Evolutionary conservation across 2,888 invertebrate genomes (phyloP), one percentile per base, ranked within the genome.

Genomic region (Drosophila helvetica): DNA sequence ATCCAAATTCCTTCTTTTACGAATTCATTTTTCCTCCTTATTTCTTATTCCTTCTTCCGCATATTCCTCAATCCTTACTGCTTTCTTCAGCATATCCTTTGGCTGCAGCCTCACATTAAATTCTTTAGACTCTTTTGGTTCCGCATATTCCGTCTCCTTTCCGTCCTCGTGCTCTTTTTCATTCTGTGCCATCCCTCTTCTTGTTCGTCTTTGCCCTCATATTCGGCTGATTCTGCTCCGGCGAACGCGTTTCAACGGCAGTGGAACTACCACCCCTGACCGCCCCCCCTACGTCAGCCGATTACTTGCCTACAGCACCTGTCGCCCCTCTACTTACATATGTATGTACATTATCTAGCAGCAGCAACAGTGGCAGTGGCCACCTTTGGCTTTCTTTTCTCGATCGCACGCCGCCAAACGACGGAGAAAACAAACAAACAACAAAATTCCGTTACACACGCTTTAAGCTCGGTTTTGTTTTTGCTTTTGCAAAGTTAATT

Each of bases 401-500:
- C 63, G 38, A n/a, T 38, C 38, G 38, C 38, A 12, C 38, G 15
- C 38, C 38, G 43, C 51, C 52, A 52, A 53, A 59, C 38, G 38
- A 38, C 22, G 61, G 58, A 68, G 71, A 71, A 71, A 71, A 64
- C 56, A 71, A 70, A 70, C 48, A 67, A 22, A 58, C 48, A 71
- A 54, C 51, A 60, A 68, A 47, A 60, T 65, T 30, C 70, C 70
- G 70, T 74, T 71, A 74, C 53, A 74, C 53, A 57, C 45, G 55
- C 52, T 52, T 70, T 42, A 58, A 63, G 56, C 70, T 71, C 52
- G 43, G 19, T 62, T 51, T 55, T 55, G 54, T 54, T 62, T 43
- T 47, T 59, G 48, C 62, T 73, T 72, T 70, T 68, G 74, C 69
- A 73, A 83, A 79, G 69, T 86, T 85, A 87, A 87, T 86, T 86